Evolutionary conservation across 2,797 vertebrate species (phyloP).

Genomic region (Takifugu rubripes): DNA sequence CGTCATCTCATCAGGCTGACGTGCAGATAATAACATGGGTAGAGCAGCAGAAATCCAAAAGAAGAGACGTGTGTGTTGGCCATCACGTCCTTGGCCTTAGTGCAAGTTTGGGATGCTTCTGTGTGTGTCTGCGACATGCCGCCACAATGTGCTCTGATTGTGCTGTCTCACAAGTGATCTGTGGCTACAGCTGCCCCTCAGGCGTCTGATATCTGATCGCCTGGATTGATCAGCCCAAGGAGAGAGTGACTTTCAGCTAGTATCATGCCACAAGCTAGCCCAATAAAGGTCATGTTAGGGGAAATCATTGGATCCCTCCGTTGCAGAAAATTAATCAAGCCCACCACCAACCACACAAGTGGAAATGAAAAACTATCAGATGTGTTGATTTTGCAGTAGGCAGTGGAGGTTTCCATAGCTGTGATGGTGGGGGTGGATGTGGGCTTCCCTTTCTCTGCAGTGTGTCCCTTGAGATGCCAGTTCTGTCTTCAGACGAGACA

Average conservation of each 20-base stretch:
- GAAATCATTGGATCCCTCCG: constrained; percentile 30
- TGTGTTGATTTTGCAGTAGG: constrained; percentile 41
- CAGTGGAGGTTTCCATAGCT: constrained; percentile 20
- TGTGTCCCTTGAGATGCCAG: constrained; percentile 39
- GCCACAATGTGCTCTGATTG: constrained; percentile 13
- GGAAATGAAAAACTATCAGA: constrained; percentile 17
- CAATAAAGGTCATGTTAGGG: constrained; percentile 26
- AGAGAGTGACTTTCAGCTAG: constrained; percentile 74
- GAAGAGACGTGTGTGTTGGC: constrained; percentile 17
- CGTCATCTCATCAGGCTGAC: constrained; percentile 58
- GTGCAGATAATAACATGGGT: constrained; percentile 51
- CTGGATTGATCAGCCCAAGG: constrained; percentile 75
- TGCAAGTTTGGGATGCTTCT: constrained; percentile 22
- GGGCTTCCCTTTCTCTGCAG: constrained; percentile 28
- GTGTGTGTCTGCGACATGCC: constrained; percentile 14
- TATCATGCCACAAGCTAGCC: constrained; percentile 39
- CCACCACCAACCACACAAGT: constrained; percentile 17
- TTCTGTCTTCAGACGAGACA: constrained; percentile 45
- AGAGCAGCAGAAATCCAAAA: constrained; percentile 49
- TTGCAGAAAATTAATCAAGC: constrained; percentile 59
- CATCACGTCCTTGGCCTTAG: constrained; percentile 50
- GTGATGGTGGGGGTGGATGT: constrained; percentile 3
- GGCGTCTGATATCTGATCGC: constrained; percentile 77
- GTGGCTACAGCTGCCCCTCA: constrained; percentile 60
- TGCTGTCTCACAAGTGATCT: constrained; percentile 39